Evolutionary conservation across 1,140 invertebrate species (phyloP).

Genomic region (Melipona quadrifasciata): DNA sequence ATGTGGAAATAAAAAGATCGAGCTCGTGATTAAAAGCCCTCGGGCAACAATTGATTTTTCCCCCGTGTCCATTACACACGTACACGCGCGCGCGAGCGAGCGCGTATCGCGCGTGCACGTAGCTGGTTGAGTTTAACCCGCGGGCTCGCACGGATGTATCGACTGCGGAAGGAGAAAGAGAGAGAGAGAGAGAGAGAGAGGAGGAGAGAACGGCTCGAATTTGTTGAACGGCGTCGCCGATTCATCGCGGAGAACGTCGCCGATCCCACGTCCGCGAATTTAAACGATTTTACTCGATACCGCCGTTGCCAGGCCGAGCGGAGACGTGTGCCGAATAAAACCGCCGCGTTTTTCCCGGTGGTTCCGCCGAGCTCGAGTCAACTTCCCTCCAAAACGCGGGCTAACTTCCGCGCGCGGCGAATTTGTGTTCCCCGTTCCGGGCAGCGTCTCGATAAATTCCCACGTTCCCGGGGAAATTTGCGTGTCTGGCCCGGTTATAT

Average conservation of each 20-base stretch:
- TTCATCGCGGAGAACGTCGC: constrained; percentile 28
- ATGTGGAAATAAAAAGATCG: constrained; percentile 66
- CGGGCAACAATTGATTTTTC: constrained; percentile 70
- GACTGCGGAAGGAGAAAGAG: constrained; percentile 15
- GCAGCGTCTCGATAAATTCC: constrained; percentile 26
- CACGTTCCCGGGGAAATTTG: constrained; percentile 11
- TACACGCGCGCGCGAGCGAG: neutral
- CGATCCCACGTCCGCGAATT: constrained; percentile 55
- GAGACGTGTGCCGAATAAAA: constrained; percentile 40
- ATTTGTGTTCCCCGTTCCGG: neutral
- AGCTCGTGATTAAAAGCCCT: constrained; percentile 69
- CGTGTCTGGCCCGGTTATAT: neutral
- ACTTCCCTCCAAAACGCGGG: neutral
- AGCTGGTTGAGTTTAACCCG: constrained; percentile 28
- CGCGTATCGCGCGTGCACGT: neutral
- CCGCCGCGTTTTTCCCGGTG: constrained; percentile 1
- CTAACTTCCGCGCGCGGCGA: neutral
- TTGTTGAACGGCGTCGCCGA: constrained; percentile 27
- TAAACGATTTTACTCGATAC: constrained; percentile 54
- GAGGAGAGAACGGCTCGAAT: constrained; percentile 25
- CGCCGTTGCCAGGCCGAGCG: constrained; percentile 41
- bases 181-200: neutral
- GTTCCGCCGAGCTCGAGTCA: too few species aligned
- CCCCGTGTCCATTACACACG: constrained; percentile 49
- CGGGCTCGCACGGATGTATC: constrained; percentile 45